A percentile compares a stretch with the other conserved stretches of the same genome.
Conservation (phyloP, 2,113 vertebrate species). For the Ictidomys tridecemlineatus region DNA sequence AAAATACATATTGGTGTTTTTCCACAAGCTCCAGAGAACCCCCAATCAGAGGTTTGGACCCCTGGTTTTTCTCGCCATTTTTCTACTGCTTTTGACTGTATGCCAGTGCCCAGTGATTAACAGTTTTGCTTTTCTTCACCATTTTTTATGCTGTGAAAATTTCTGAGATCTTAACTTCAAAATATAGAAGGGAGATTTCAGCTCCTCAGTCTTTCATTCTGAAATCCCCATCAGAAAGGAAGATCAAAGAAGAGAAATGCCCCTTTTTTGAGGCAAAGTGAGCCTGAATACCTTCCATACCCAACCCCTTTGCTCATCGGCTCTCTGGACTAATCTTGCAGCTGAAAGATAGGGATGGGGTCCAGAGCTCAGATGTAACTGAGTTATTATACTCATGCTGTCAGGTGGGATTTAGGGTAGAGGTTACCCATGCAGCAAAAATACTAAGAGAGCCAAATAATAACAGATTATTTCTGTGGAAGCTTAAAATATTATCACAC, state of each 20-base stretch:
- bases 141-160: not conserved
- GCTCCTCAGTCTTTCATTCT: not conserved
- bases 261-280: not conserved
- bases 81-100: not conserved
- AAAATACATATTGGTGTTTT: conserved; percentile 66
- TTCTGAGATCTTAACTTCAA: not conserved
- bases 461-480: not conserved
- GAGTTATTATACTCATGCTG: fast-evolving
- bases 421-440: not conserved
- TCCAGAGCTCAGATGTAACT: not conserved
- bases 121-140: not conserved
- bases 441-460: not conserved
- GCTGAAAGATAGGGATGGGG: not conserved
- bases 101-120: not conserved
- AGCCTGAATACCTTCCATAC: not conserved
- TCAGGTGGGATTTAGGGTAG: not conserved
- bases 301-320: not conserved
- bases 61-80: not conserved
- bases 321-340: not conserved
- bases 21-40: conserved; percentile 43
- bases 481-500: not conserved
- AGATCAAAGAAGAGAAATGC: not conserved
- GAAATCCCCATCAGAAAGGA: not conserved
- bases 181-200: not conserved
- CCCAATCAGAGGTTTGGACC: not conserved